These are phyloP conservation scores for Micromussa lordhowensis DNA, from an alignment of 92 coral and sea anemone genomes.

Conservation along the genomic window DNA sequence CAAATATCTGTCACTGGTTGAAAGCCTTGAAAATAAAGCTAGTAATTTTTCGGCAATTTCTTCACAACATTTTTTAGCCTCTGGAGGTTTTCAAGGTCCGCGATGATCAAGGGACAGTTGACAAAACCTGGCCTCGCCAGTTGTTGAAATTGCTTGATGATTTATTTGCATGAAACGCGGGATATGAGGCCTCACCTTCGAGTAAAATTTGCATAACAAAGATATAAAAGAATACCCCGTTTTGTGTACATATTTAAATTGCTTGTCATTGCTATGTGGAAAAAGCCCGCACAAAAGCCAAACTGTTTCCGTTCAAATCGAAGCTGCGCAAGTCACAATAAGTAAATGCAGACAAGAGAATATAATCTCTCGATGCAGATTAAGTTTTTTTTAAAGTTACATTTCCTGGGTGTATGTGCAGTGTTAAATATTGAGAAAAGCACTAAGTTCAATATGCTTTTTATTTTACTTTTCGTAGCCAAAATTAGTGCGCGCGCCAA, in stretches of 20 bases:
- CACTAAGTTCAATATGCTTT: not conserved
- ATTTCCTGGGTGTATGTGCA: not conserved
- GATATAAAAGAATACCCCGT: not conserved
- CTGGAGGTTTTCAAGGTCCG: not conserved
- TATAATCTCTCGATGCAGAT: no score
- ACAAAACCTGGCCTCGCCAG: not conserved
- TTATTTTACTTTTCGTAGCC: not conserved
- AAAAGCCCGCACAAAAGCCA: not conserved
- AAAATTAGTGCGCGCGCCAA: not conserved
- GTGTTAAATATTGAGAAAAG: not conserved
- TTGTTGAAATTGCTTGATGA: not conserved
- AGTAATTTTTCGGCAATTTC: not conserved
- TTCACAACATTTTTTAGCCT: not conserved
- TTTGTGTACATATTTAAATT: slow-evolving; percentile 26
- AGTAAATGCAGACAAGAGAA: no score
- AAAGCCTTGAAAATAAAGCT: not conserved
- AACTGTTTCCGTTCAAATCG: slow-evolving; percentile 8
- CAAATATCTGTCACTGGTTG: not conserved
- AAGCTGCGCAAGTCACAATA: not conserved
- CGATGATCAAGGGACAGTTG: not conserved
- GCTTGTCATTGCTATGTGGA: not conserved
- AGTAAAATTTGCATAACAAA: slow-evolving; percentile 37
- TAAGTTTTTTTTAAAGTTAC: not conserved
- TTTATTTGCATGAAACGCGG: slow-evolving; percentile 41
- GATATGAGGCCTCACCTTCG: slow-evolving; percentile 1